A percentile compares a stretch with the other conserved stretches of the same genome.
Evolutionary conservation across 2,888 invertebrate genomes (phyloP).

Genomic region (Drepanosiphum platanoidis): DNA sequence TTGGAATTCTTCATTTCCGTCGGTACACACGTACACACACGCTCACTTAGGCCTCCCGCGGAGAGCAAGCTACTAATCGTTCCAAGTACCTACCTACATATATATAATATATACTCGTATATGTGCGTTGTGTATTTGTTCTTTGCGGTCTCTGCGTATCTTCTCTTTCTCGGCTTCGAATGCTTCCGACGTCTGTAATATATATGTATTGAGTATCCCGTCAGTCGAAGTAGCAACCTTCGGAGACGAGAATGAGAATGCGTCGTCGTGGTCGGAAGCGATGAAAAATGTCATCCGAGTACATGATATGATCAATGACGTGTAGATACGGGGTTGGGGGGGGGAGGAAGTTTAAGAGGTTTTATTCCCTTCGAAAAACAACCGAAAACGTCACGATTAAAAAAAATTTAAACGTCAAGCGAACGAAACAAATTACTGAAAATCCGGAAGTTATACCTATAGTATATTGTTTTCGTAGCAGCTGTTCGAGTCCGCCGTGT

Average conservation of each 20-base stretch:
- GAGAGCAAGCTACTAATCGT: not conserved
- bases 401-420: no score
- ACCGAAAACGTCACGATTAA: no score
- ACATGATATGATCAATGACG: not conserved
- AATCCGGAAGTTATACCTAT: no score
- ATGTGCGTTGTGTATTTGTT: not conserved
- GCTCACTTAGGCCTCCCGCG: slow-evolving; percentile 26
- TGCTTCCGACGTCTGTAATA: not conserved
- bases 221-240: no score
- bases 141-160: not conserved
- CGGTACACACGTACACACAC: not conserved
- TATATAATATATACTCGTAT: not conserved
- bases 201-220: not conserved
- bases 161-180: not conserved
- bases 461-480: no score
- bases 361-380: no score
- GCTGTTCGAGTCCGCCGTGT: no score
- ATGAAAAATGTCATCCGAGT: not conserved
- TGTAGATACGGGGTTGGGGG: no score
- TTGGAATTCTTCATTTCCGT: slow-evolving; percentile 37
- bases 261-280: not conserved
- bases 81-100: not conserved
- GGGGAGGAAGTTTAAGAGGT: no score
- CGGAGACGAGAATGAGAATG: not conserved
- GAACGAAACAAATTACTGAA: no score